These are phyloP conservation scores for Sphecodes monilicornis DNA, from an alignment of 2,888 invertebrate species.

Conservation along the genomic window DNA sequence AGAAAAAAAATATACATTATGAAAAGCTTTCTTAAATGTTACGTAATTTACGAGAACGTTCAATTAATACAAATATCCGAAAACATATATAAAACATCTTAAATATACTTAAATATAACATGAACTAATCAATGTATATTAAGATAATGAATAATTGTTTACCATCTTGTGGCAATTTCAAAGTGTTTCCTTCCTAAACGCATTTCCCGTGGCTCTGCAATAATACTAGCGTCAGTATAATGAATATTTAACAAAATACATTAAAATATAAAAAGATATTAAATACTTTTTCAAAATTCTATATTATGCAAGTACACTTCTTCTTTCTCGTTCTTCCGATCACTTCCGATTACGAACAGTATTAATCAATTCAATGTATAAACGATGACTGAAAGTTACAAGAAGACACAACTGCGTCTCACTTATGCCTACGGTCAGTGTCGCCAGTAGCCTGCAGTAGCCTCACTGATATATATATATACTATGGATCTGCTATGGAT, in stretches of 20 bases:
- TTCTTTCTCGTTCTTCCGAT: not conserved
- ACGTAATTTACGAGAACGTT: constrained; percentile 11
- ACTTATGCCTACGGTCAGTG: too few relatives aligned
- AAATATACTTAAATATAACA: not conserved
- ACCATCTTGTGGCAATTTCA: constrained; percentile 55
- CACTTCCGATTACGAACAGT: not conserved
- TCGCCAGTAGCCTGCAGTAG: too few relatives aligned
- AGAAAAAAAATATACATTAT: not conserved
- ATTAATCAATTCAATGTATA: not conserved
- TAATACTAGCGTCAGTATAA: not conserved
- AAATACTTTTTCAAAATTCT: not conserved
- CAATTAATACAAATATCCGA: not conserved
- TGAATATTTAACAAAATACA: not conserved
- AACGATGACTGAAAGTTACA: not conserved
- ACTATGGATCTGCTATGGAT: too few relatives aligned
- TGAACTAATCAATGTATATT: not conserved
- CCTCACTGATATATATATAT: too few relatives aligned
- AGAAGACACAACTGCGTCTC: not conserved
- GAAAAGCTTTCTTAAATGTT: not conserved
- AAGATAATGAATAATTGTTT: constrained; percentile 20
- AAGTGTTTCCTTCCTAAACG: constrained; percentile 41
- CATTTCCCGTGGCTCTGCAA: constrained; percentile 38
- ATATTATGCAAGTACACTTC: not conserved
- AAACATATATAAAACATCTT: not conserved
- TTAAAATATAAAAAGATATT: not conserved